Percentiles rank a stretch among this genome's conserved stretches.
phyloP scores from a whole-genome alignment of 2,113 vertebrate species.

The Mohoua ochrocephala region DNA sequence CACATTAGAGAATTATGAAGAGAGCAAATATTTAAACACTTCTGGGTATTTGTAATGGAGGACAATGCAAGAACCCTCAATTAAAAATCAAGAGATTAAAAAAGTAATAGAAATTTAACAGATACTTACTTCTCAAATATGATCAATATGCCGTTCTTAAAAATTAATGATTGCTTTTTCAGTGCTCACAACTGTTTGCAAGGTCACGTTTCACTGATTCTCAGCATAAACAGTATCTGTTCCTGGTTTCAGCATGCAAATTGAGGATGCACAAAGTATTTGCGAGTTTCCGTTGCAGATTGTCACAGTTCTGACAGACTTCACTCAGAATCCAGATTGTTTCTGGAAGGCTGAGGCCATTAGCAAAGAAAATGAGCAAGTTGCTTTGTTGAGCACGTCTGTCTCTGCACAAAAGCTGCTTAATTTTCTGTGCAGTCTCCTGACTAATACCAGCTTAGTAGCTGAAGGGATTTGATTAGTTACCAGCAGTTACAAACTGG shows the following conservation, averaged over 20 bases:
- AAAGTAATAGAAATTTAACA: not conserved
- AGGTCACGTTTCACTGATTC: not conserved
- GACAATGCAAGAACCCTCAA: not conserved
- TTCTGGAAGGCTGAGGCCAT: not conserved
- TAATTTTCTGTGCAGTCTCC: not conserved
- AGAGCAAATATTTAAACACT: not conserved
- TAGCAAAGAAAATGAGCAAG: not conserved
- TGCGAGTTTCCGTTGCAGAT: not conserved
- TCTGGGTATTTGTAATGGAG: not conserved
- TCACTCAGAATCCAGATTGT: not conserved
- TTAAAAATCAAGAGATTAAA: not conserved
- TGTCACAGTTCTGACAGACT: not conserved
- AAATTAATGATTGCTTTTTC: not conserved
- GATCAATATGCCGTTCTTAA: not conserved
- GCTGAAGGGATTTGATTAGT: not conserved
- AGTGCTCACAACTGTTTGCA: not conserved
- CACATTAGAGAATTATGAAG: not conserved
- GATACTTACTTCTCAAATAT: not conserved
- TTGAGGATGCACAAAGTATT: not conserved
- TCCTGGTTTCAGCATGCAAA: not conserved
- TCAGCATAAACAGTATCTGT: not conserved
- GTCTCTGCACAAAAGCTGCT: not conserved
- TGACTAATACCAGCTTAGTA: not conserved
- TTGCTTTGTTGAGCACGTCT: not conserved
- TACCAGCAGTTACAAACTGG: not conserved